Percentiles rank a stretch among this genome's conserved stretches.
Conservation (phyloP, 2,113 vertebrate genomes). For the Pagrus major region DNA sequence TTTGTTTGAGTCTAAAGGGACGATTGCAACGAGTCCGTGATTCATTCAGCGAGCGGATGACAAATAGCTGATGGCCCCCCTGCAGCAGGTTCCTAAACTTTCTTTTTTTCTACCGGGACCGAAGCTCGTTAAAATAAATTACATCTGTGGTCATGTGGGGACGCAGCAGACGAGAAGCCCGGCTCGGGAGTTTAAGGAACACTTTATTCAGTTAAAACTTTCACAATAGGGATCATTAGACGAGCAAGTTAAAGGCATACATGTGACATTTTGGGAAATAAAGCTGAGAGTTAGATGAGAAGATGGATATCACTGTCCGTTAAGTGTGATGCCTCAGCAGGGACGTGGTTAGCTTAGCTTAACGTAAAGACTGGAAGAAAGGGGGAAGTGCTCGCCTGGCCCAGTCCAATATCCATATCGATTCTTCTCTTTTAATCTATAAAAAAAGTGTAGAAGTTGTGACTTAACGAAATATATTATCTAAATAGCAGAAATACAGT, state of each 20-base stretch:
- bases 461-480: too few species aligned
- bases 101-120: slow-evolving; percentile 22
- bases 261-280: background rate
- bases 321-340: background rate
- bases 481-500: too few species aligned
- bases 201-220: slow-evolving; percentile 16
- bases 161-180: slow-evolving; percentile 14
- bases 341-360: background rate
- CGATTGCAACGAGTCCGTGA: slow-evolving; percentile 32
- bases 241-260: background rate
- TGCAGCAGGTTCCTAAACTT: slow-evolving; percentile 40
- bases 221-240: background rate
- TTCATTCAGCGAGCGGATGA: slow-evolving; percentile 30
- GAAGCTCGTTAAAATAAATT: slow-evolving; percentile 56
- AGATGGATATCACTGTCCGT: background rate
- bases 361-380: background rate
- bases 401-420: too few species aligned
- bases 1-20: slow-evolving; percentile 37
- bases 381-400: background rate
- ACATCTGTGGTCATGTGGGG: slow-evolving; percentile 41
- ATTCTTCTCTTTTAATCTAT: too few species aligned
- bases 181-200: slow-evolving; percentile 11
- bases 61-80: slow-evolving; percentile 40
- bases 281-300: background rate
- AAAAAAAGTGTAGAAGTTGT: too few species aligned